A percentile compares a stretch with the other conserved stretches of the same genome.
Evolutionary conservation across 2,797 vertebrate genomes (phyloP).

Genomic region (Astyanax mexicanus): DNA sequence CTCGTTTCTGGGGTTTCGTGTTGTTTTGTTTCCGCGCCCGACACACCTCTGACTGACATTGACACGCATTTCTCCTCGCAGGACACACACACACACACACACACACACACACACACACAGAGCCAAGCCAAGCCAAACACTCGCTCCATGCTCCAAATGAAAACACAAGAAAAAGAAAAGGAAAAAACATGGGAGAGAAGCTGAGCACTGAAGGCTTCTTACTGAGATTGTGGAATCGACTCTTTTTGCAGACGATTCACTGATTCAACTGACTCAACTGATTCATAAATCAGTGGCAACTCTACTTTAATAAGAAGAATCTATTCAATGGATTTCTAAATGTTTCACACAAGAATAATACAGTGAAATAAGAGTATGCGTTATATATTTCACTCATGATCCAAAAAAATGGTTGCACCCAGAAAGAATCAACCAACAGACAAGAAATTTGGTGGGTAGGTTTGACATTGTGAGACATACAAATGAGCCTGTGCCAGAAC

Average conservation of each 20-base stretch:
- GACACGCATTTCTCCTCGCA: constrained; percentile 62
- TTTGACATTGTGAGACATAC: too few relatives aligned
- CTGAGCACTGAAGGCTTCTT: not conserved
- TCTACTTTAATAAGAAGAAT: not conserved
- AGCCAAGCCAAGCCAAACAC: constrained; percentile 16
- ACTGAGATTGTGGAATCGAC: not conserved
- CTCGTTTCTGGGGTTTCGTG: not conserved
- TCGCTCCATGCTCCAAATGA: not conserved
- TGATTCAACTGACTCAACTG: too few relatives aligned
- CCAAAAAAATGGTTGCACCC: too few relatives aligned
- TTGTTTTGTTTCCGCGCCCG: constrained; percentile 7
- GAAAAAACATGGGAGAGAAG: not conserved
- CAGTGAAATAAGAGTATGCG: too few relatives aligned
- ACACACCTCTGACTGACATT: constrained; percentile 83
- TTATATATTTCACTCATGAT: too few relatives aligned
- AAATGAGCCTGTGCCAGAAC: too few relatives aligned
- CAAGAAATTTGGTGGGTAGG: too few relatives aligned
- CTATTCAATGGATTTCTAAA: too few relatives aligned
- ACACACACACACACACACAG: too few relatives aligned
- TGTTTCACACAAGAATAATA: too few relatives aligned
- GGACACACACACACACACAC: not conserved
- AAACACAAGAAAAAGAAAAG: too few relatives aligned
- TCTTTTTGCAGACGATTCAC: not conserved
- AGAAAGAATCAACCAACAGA: too few relatives aligned
- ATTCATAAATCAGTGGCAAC: not conserved